These are phyloP conservation scores for Dromas ardeola DNA, from an alignment of 2,113 vertebrate genomes.

Conservation along the genomic window DNA sequence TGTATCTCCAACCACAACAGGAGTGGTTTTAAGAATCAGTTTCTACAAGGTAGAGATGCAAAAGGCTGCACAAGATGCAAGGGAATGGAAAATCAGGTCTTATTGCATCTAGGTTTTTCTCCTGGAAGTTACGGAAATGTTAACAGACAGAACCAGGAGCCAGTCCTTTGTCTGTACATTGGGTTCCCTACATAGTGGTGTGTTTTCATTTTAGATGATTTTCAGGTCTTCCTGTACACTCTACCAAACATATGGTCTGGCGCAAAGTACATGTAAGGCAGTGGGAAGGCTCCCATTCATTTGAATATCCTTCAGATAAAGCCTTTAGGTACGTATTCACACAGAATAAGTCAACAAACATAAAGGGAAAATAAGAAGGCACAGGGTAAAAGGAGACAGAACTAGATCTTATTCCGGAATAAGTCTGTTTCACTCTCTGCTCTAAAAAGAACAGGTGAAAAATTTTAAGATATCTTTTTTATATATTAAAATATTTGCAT, in stretches of 20 bases:
- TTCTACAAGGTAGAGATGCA: background rate
- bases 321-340: background rate
- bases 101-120: background rate
- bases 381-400: background rate
- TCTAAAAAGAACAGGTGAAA: background rate
- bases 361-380: background rate
- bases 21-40: background rate
- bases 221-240: background rate
- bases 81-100: background rate
- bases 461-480: background rate
- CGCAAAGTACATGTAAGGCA: background rate
- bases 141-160: background rate
- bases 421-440: background rate
- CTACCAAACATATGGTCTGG: background rate
- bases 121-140: background rate
- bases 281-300: background rate
- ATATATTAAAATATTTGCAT: background rate
- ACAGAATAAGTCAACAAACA: background rate
- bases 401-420: background rate
- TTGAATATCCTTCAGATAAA: background rate
- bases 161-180: background rate
- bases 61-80: background rate
- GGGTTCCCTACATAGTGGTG: fast-evolving
- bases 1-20: background rate
- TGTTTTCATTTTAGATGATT: background rate